Base-by-base conservation (phyloP, 2,797 vertebrate species). In the Chelonia mydas region DNA sequence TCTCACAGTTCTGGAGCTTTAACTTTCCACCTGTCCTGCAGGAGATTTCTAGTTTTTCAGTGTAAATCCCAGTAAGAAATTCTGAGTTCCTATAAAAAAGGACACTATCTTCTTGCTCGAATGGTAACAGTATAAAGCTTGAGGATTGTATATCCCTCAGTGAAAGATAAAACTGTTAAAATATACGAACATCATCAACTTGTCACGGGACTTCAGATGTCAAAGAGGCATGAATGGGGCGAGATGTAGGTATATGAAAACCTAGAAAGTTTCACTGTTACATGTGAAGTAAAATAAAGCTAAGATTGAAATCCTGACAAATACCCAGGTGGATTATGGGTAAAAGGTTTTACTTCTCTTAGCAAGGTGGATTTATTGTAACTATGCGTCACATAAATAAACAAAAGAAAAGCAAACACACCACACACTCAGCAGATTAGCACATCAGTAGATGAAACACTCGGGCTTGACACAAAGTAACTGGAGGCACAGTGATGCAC, bases 281-380 rank as follows among this genome's bases (percentile, higher is more conserved):
- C 41, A 37, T 86, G 45, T 61, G 13, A 77, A 31, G 45, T 49
- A 49, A 77, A 47, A 77, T 77, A 95, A 93, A 95, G 51, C 57
- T 87, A 15, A 77, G 87, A 96, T 92, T 83, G 88, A 61, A 74
- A 8, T 92, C 92, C 95, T 95, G 92, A 93, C 95, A 95, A 1
- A 54, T 83, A 83, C 84, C 53, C 4, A 0, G 83, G 76, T 89
- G 96, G 86, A 68, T 61, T 11, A 10, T 87, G 55, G 82, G 87
- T 55, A 97, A 97, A 96, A 2, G 25, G 96, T 97, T 95, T 95
- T 90, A 87, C 89, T 90, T 95, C 83, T 95, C 94, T 92, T 8
- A 90, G 84, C 54, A 33, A 79, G 53, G 78, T 78, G 92, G 92
- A 96, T 65, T 96, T 92, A 93, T 7, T 57, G 92, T 87, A 87